A percentile compares a stretch with the other conserved stretches of the same genome.
Conservation (phyloP, 2,113 vertebrate species). For the Clarias magur region DNA sequence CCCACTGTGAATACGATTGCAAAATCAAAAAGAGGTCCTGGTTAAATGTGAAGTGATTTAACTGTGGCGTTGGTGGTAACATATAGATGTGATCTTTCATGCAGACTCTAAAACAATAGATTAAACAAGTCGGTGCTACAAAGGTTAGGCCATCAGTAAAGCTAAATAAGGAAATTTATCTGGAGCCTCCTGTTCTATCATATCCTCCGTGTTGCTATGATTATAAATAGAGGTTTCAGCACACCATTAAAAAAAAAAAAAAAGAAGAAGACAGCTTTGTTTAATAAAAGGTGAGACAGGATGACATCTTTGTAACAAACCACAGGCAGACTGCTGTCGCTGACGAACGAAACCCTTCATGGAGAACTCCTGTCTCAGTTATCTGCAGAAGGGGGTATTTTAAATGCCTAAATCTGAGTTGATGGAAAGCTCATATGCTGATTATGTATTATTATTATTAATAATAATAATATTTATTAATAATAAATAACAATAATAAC, state of each 20-base stretch:
- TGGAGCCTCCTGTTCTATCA: neutral
- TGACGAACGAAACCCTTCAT: neutral
- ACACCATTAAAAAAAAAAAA: neutral
- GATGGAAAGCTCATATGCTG: neutral
- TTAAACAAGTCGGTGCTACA: neutral
- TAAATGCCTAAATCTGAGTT: neutral
- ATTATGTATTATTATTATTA: neutral
- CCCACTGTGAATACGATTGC: neutral
- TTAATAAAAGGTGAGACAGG: slow-evolving; percentile 2
- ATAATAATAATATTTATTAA: no score
- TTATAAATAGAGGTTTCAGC: neutral
- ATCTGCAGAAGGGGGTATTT: neutral
- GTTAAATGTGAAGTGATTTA: neutral
- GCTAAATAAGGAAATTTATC: neutral
- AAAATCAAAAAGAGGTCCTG: neutral
- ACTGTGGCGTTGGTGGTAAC: neutral
- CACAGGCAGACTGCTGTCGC: neutral
- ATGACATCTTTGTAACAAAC: neutral
- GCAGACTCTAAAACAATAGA: neutral
- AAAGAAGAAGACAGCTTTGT: neutral
- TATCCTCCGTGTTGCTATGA: neutral
- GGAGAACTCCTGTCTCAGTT: neutral
- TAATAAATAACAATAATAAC: no score
- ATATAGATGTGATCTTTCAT: slow-evolving; percentile 9
- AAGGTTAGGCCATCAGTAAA: slow-evolving; percentile 8